Conservation (phyloP, 2,797 vertebrate genomes). For the Enteromius treurensis region DNA sequence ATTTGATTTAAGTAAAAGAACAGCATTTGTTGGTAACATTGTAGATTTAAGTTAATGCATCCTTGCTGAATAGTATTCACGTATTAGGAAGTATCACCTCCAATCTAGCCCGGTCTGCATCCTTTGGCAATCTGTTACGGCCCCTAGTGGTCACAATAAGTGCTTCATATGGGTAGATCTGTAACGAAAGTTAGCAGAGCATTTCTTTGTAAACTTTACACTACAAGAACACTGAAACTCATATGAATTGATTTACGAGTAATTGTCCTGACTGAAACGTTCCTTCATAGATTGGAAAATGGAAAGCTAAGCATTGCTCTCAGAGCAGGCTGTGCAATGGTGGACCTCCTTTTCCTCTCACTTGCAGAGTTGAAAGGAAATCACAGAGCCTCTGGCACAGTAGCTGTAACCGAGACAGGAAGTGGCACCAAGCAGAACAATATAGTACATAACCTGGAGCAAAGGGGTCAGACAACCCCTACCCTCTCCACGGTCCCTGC, state of each 20-base stretch:
- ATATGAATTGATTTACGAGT: no score
- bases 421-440: constrained; percentile 18
- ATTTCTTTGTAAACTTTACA: background rate
- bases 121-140: constrained; percentile 92
- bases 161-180: constrained; percentile 95
- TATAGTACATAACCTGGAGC: constrained; percentile 29
- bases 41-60: background rate
- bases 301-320: constrained; percentile 11
- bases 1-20: no score
- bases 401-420: constrained; percentile 46
- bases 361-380: constrained; percentile 21
- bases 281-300: background rate
- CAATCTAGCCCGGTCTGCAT: constrained; percentile 92
- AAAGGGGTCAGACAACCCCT: constrained; percentile 20
- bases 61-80: background rate
- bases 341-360: constrained; percentile 24
- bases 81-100: constrained; percentile 80
- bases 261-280: background rate
- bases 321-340: background rate
- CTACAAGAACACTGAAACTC: background rate
- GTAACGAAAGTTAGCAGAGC: constrained; percentile 14
- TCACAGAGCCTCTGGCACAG: constrained; percentile 12
- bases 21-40: no score
- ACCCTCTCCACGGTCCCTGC: constrained; percentile 8
- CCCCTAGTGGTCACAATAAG: constrained; percentile 96